Base-by-base conservation (phyloP, 2,113 vertebrate genomes). In the Phocoena phocoena region DNA sequence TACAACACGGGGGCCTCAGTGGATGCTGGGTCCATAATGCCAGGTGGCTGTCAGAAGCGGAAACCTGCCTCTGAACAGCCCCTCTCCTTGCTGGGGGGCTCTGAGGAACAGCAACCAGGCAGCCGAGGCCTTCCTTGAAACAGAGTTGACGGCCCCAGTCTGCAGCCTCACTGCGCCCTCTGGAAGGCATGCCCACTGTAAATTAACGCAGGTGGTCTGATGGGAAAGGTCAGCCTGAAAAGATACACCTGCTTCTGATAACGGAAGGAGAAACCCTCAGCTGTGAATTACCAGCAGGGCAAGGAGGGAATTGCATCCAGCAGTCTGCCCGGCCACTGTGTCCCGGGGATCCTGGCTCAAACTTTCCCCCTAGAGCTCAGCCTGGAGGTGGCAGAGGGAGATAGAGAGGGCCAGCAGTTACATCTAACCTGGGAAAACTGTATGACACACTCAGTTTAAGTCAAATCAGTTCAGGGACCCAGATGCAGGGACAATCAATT, bases 191-290 rank as follows among this genome's bases (percentile, higher is more conserved):
- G 73, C 94, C 96, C 21, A 53, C 96, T n/a, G 38, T 21, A 44
- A 77, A 15, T 41, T 88, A 95, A 97, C 76, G 97, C 41, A 65
- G 0, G 86, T 5, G 0, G 21, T 23, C 73, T 91, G 82, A 53
- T 31, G n/a, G 13, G 93, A 93, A 98, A 98, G 98, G 97, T 95
- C 93, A 93, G 0, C 23, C 50, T 2, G 83, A 83, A n/a, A 96
- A 98, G 98, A 96, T 67, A 98, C 98, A 96, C 97, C 94, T 90
- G 79, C 41, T 79, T 88, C 65, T 11, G n/a, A 96, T 82, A 95
- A 97, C 55, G 74, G 96, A 93, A 9, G 84, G 93, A 97, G 97
- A 73, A 95, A 96, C 83, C 89, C 82, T 86, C 15, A 60, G 96
- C 26, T 68, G 41, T 96, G 95, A 96, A 79, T 97, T 60, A 81